phyloP scores from a whole-genome alignment of 2,797 vertebrate species.

The Bradypodion ventrale region DNA sequence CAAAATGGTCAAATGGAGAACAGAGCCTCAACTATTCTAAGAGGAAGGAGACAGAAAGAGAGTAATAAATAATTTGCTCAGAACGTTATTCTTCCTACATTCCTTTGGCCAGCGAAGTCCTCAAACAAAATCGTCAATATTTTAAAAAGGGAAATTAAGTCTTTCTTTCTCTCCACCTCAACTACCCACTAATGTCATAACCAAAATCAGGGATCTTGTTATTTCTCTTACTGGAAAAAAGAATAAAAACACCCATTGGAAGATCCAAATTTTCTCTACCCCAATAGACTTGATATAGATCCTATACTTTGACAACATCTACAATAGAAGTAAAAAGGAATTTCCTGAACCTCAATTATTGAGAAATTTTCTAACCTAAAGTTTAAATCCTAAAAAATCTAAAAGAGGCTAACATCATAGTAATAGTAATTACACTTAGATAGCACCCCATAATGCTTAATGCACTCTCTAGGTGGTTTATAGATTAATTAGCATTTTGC shows the following conservation, averaged over 20 bases:
- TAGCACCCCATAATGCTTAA: too few relatives aligned
- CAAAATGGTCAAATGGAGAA: neutral
- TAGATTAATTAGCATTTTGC: too few relatives aligned
- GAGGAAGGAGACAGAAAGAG: neutral
- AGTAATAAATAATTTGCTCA: neutral
- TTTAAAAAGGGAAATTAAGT: neutral
- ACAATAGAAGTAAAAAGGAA: neutral
- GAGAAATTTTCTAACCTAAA: too few relatives aligned
- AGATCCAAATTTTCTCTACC: neutral
- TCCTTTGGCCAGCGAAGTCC: neutral
- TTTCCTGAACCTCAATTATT: neutral
- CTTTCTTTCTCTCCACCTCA: neutral
- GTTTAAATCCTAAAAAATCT: too few relatives aligned
- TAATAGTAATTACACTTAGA: too few relatives aligned
- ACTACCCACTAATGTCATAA: neutral
- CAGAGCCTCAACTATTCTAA: neutral
- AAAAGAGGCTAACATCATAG: too few relatives aligned
- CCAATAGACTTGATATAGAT: neutral
- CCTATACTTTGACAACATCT: neutral
- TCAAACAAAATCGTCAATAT: neutral
- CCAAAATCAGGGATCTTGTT: neutral
- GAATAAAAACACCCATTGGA: neutral
- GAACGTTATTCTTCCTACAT: neutral
- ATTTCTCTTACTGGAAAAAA: neutral
- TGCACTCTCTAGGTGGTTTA: too few relatives aligned